Evolutionary conservation across 92 coral and sea anemone genomes (phyloP).

Genomic region (Umimayanthus chanpuru): DNA sequence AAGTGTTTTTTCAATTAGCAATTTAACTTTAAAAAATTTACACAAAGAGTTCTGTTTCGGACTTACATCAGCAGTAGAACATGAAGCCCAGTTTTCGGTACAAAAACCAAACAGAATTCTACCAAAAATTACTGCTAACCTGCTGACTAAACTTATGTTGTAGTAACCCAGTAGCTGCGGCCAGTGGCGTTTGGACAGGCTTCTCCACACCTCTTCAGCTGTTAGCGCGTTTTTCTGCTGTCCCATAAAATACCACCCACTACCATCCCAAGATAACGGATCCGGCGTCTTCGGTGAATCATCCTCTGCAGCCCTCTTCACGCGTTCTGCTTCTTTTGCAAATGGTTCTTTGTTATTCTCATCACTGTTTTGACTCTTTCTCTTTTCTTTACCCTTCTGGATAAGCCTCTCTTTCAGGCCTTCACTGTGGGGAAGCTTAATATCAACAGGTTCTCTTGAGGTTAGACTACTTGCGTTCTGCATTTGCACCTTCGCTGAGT

Average conservation of each 20-base stretch:
- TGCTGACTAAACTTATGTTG: slow-evolving; percentile 88
- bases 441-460: slow-evolving; percentile 18
- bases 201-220: slow-evolving; percentile 75
- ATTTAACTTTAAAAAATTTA: too few species aligned
- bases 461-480: slow-evolving; percentile 17
- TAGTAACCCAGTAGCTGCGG: slow-evolving; percentile 85
- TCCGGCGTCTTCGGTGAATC: slow-evolving; percentile 1
- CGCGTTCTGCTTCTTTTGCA: slow-evolving; percentile 24
- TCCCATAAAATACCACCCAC: slow-evolving; percentile 30
- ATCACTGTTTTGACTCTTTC: neutral
- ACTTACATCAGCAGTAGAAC: neutral
- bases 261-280: slow-evolving; percentile 15
- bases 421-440: neutral
- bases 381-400: slow-evolving; percentile 12
- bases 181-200: slow-evolving; percentile 93
- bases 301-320: slow-evolving; percentile 12
- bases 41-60: too few species aligned
- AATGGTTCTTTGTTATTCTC: slow-evolving; percentile 20
- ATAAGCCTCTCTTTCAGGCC: neutral
- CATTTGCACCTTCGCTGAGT: neutral
- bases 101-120: neutral
- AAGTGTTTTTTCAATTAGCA: too few species aligned
- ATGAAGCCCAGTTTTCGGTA: too few species aligned
- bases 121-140: slow-evolving; percentile 58
- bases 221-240: slow-evolving; percentile 34